A percentile compares a stretch with the other conserved stretches of the same genome.
Conservation (phyloP, 30 jellyfish, hydroid and myxozoan species). For the Aurelia aurita region DNA sequence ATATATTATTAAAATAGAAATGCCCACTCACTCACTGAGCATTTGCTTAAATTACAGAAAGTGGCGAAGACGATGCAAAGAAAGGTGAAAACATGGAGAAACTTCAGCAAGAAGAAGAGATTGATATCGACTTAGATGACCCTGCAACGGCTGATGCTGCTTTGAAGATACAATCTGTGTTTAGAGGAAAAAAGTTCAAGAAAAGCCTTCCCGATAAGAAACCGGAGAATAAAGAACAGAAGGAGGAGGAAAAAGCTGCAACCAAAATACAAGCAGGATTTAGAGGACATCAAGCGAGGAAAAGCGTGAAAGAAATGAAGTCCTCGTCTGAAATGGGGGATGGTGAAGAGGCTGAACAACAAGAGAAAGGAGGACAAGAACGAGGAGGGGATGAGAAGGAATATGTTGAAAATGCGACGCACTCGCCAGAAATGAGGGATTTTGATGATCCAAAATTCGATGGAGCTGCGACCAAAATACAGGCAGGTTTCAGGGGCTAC, state of each 20-base stretch:
- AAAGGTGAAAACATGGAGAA: conserved; percentile 67
- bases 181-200: conserved; percentile 81
- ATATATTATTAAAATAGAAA: not conserved
- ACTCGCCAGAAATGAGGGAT: conserved; percentile 6
- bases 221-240: not conserved
- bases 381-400: conserved; percentile 24
- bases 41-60: conserved; percentile 9
- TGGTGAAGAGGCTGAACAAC: conserved; percentile 1
- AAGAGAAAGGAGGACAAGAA: not conserved
- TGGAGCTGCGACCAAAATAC: conserved; percentile 67
- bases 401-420: conserved; percentile 32
- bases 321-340: not conserved
- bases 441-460: conserved; percentile 42
- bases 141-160: conserved; percentile 87
- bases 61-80: conserved; percentile 76
- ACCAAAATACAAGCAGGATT: conserved; percentile 72
- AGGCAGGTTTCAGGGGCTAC: conserved; percentile 50
- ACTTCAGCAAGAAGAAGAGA: conserved; percentile 57
- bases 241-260: conserved; percentile 70
- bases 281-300: conserved; percentile 76
- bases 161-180: conserved; percentile 78
- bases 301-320: conserved; percentile 50
- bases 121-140: conserved; percentile 64
- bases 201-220: not conserved
- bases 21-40: too few relatives aligned